Conservation (phyloP, 2,113 vertebrate genomes). For the Corythoichthys intestinalis region DNA sequence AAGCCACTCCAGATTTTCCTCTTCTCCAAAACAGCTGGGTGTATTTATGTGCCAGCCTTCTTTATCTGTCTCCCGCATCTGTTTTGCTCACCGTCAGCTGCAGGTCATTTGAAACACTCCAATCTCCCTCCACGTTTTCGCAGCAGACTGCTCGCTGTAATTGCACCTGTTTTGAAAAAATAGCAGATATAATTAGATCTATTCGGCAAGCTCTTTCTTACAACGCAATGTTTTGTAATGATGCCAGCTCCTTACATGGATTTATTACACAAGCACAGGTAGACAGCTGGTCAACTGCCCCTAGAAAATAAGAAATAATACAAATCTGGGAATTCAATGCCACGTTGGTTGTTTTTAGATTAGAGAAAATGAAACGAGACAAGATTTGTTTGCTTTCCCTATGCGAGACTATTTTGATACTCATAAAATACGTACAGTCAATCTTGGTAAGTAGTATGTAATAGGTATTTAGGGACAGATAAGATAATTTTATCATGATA, state of each 20-base stretch:
- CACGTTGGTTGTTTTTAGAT: not conserved
- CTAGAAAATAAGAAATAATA: conserved; percentile 8
- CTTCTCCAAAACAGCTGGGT: conserved; percentile 53
- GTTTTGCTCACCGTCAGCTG: conserved; percentile 33
- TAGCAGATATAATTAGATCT: conserved; percentile 37
- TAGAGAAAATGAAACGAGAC: no score
- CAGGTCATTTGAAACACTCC: conserved; percentile 41
- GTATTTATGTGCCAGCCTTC: conserved; percentile 28
- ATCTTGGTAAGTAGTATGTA: no score
- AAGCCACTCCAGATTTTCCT: conserved; percentile 45
- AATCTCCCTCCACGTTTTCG: conserved; percentile 9
- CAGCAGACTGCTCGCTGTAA: conserved; percentile 43
- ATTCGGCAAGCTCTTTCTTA: conserved; percentile 40
- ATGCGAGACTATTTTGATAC: no score
- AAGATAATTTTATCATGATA: no score
- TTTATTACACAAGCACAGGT: conserved; percentile 21
- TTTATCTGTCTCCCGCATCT: conserved; percentile 42
- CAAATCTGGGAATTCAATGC: conserved; percentile 16
- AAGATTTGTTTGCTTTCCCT: no score
- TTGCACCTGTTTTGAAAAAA: conserved; percentile 44
- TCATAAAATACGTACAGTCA: no score
- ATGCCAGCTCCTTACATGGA: conserved; percentile 29
- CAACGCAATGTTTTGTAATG: conserved; percentile 29
- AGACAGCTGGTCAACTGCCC: conserved; percentile 11
- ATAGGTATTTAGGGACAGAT: no score